Percentiles rank a stretch among this genome's conserved stretches.
Evolutionary conservation across 2,797 vertebrate genomes (phyloP).

Genomic region (Cuculus canorus): DNA sequence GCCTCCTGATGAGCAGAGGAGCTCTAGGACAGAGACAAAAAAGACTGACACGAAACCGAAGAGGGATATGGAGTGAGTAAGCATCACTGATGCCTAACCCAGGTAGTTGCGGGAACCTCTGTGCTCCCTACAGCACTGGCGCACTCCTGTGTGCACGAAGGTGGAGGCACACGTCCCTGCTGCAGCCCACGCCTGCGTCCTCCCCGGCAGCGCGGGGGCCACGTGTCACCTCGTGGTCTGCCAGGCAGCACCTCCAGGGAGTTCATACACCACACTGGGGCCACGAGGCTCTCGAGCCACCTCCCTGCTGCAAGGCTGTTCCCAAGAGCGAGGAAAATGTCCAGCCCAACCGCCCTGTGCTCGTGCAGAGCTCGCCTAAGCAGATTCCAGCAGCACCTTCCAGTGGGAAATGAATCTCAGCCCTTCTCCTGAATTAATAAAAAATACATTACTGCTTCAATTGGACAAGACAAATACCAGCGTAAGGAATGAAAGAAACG

Average conservation of each 20-base stretch:
- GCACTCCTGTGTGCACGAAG: accelerated
- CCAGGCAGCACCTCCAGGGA: not conserved
- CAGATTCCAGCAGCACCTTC: not conserved
- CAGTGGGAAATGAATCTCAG: not conserved
- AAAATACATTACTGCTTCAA: not conserved
- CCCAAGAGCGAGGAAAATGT: not conserved
- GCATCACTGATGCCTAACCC: accelerated
- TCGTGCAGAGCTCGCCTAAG: not conserved
- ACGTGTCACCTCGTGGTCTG: accelerated
- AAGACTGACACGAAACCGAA: not conserved
- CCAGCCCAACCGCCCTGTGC: accelerated
- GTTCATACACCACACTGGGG: accelerated
- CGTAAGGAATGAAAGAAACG: not conserved
- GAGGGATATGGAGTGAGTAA: not conserved
- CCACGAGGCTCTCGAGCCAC: not conserved
- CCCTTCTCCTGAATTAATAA: slow-evolving; percentile 6
- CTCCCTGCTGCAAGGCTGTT: not conserved
- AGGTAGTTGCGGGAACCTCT: not conserved
- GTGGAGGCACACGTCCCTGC: not conserved
- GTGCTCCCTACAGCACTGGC: accelerated
- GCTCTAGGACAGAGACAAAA: not conserved
- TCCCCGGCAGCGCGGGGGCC: accelerated
- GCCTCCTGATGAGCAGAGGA: not conserved
- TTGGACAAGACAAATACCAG: slow-evolving; percentile 12
- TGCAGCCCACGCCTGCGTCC: not conserved